Percentiles rank a stretch among this genome's conserved stretches.
These are phyloP conservation scores for Fistularia commersonii DNA, from an alignment of 2,797 vertebrate genomes.

Conservation along the genomic window DNA sequence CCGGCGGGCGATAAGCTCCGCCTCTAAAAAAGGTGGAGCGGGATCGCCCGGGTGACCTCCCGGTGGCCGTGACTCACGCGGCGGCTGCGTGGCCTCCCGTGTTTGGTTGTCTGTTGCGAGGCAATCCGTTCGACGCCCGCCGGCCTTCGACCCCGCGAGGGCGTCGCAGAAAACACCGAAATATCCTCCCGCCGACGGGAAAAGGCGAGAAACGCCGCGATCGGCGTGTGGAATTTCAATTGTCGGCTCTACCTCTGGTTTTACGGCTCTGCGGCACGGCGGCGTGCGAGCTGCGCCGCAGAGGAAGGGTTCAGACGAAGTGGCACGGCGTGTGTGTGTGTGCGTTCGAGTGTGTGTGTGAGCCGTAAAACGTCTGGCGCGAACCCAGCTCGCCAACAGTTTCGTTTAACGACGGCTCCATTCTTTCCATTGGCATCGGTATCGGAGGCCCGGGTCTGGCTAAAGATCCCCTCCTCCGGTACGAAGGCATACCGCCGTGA, in stretches of 20 bases:
- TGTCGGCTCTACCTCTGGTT: slow-evolving; percentile 41
- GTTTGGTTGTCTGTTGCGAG: slow-evolving; percentile 62
- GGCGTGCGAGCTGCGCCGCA: slow-evolving; percentile 39
- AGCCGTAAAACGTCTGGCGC: too few relatives aligned
- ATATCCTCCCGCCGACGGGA: slow-evolving; percentile 1
- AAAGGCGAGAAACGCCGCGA: slow-evolving; percentile 13
- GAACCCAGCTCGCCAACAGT: too few relatives aligned
- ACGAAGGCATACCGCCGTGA: too few relatives aligned
- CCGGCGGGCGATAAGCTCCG: slow-evolving; percentile 42
- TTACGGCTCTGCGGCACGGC: slow-evolving; percentile 37
- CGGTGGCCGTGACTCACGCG: slow-evolving; percentile 53
- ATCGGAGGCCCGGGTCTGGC: too few relatives aligned
- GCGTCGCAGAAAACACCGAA: slow-evolving; percentile 39
- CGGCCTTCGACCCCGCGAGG: slow-evolving; percentile 26
- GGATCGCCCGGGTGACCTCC: slow-evolving; percentile 32
- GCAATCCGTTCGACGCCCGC: slow-evolving; percentile 44
- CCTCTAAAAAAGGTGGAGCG: slow-evolving; percentile 39
- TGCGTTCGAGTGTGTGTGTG: too few relatives aligned
- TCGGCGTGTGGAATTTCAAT: slow-evolving; percentile 56
- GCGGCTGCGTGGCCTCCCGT: slow-evolving; percentile 30
- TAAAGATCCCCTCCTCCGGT: too few relatives aligned
- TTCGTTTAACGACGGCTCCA: too few relatives aligned
- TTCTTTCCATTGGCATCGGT: too few relatives aligned
- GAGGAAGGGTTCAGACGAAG: slow-evolving; percentile 33
- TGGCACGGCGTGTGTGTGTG: too few relatives aligned